Evolutionary conservation across 2,888 invertebrate genomes (phyloP), one percentile per base, ranked within the genome.

Genomic region (Opisthograptis luteolata): DNA sequence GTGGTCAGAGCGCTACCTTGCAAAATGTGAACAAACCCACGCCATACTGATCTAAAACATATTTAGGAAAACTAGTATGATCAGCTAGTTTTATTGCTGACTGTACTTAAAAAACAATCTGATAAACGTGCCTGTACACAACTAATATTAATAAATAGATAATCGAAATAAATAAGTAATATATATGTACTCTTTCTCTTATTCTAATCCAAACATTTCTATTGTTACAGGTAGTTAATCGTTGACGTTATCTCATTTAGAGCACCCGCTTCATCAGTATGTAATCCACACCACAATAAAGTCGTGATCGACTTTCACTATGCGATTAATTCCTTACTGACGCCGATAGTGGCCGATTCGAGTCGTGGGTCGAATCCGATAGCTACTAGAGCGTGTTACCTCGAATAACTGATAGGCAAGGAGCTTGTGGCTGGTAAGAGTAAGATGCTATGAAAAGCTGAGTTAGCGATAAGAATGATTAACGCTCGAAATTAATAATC

Each of bases 301-400:
- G 24, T 48, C 42, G 42, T 34, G 39, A 44, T 39, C 35, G 56
- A 83, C 84, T 84, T 84, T 84, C 84, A 80, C 84, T 72, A 56
- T 60, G 60, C 65, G 59, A 69, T 74, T 74, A 74, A 76, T 76
- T 76, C 74, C 72, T 14, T 7, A 14, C 20, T 15, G 36, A 36
- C 70, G 63, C 47, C 55, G 62, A 68, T 64, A 56, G 52, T 44
- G 54, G 53, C 47, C 66, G 76, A 73, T 75, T 70, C 65, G 62
- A 62, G 53, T 65, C 72, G 79, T 73, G 76, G 62, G 65, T 60
- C 72, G 76, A 76, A 79, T 81, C 66, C 60, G 63, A 71, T 75
- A 68, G 57, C 52, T 79, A 76, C 42, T 73, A 66, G 74, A 77
- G 73, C 77, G 73, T 45, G 32, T 31, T 43, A 20, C 32, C 15